Conservation (phyloP, 2,888 invertebrate genomes). For the Phymatocera aterrima region DNA sequence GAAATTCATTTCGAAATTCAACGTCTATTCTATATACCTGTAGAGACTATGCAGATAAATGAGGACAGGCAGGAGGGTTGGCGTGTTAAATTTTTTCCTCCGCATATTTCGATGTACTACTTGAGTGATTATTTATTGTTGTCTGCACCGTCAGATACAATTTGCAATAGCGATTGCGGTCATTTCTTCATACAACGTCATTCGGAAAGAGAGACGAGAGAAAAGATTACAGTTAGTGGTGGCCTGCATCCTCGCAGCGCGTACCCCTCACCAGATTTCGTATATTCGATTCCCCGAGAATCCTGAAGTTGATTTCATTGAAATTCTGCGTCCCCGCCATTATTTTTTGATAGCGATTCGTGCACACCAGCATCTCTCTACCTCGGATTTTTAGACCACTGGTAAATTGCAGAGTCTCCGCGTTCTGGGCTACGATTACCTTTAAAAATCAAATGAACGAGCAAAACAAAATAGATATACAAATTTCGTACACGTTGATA, state of each 20-base stretch:
- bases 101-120: neutral
- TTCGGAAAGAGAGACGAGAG: neutral
- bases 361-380: slow-evolving; percentile 82
- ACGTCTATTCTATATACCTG: no score
- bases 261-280: neutral
- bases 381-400: slow-evolving; percentile 84
- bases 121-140: neutral
- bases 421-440: slow-evolving; percentile 77
- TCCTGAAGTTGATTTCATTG: slow-evolving; percentile 81
- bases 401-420: slow-evolving; percentile 82
- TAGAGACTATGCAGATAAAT: no score
- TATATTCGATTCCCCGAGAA: slow-evolving; percentile 77
- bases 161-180: neutral
- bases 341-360: slow-evolving; percentile 82
- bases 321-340: slow-evolving; percentile 78
- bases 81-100: no score
- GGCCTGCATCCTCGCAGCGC: neutral
- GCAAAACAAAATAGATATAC: no score
- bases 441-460: slow-evolving; percentile 2
- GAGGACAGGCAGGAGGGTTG: neutral
- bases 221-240: neutral
- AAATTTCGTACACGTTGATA: neutral
- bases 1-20: neutral
- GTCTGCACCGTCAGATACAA: neutral
- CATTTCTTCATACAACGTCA: neutral